Conservation (phyloP, 1,140 invertebrate species). For the Heliconius eleuchia region DNA sequence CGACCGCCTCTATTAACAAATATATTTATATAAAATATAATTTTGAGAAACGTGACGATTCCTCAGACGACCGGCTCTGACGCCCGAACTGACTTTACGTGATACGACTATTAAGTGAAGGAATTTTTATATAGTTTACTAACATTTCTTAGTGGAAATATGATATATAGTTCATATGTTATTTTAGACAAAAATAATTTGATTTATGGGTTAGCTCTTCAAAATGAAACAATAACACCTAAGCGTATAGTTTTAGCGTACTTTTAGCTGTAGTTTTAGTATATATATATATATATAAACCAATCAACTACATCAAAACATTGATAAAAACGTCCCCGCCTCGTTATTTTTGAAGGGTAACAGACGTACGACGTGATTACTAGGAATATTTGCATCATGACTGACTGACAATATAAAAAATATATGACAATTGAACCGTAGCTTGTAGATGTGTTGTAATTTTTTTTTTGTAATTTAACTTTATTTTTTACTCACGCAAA, state of each 20-base stretch:
- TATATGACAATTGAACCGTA: neutral
- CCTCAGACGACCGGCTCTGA: neutral
- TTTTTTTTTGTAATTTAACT: no score
- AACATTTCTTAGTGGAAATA: neutral
- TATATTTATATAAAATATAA: neutral
- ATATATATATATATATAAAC: no score
- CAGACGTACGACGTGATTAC: neutral
- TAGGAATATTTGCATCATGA: neutral
- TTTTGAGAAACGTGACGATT: neutral
- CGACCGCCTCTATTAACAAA: neutral
- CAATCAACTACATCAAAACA: neutral
- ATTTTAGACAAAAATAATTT: neutral
- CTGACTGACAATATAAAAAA: neutral
- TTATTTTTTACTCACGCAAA: no score
- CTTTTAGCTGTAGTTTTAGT: no score
- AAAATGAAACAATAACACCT: no score
- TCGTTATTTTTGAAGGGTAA: neutral
- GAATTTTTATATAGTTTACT: neutral
- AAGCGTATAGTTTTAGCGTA: no score
- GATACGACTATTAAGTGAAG: neutral
- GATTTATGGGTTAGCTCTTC: no score
- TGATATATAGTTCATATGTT: neutral
- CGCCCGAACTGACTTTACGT: constrained; percentile 5
- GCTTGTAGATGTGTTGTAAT: no score
- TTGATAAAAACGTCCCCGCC: neutral